A percentile compares a stretch with the other conserved stretches of the same genome.
Evolutionary conservation across 30 jellyfish, hydroid and myxozoan species (phyloP).

Genomic region (Chrysaora quinquecirrha): DNA sequence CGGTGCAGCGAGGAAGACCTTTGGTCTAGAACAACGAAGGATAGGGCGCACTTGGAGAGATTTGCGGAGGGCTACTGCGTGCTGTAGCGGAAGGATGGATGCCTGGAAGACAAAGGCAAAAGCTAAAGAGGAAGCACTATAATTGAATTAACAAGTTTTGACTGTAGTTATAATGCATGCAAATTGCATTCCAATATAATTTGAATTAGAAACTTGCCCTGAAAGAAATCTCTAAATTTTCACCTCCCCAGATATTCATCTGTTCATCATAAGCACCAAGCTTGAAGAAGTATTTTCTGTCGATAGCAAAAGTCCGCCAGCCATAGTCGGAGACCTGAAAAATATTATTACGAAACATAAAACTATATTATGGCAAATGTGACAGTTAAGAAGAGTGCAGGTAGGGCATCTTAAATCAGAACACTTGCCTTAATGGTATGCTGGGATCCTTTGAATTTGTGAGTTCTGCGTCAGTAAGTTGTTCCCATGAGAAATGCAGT

Average conservation of each 20-base stretch:
- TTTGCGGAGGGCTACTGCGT: too few species aligned
- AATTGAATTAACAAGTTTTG: too few species aligned
- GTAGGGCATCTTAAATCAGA: background rate
- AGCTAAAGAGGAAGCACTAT: too few species aligned
- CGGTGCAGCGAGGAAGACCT: too few species aligned
- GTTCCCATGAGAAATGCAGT: conserved; percentile 91
- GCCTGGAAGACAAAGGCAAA: too few species aligned
- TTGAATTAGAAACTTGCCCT: conserved; percentile 80
- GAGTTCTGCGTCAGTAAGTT: conserved; percentile 40
- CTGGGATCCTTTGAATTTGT: conserved; percentile 3
- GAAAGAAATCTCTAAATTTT: conserved; percentile 90
- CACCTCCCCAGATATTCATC: conserved; percentile 98
- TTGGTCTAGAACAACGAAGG: too few species aligned
- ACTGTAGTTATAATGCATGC: too few species aligned
- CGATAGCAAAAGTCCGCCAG: conserved; percentile 96
- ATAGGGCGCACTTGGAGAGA: too few species aligned
- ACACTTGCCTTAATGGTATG: conserved; percentile 66
- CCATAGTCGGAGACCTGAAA: conserved; percentile 95
- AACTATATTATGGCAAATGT: background rate
- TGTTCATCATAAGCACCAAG: conserved; percentile 95
- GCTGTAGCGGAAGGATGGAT: too few species aligned
- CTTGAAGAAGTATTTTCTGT: conserved; percentile 73
- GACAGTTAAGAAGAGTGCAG: too few species aligned
- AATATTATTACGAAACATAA: background rate
- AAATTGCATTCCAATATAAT: too few species aligned